Percentiles rank a stretch among this genome's conserved stretches.
phyloP scores from a whole-genome alignment of 1,140 invertebrate species.

The Myzus persicae region DNA sequence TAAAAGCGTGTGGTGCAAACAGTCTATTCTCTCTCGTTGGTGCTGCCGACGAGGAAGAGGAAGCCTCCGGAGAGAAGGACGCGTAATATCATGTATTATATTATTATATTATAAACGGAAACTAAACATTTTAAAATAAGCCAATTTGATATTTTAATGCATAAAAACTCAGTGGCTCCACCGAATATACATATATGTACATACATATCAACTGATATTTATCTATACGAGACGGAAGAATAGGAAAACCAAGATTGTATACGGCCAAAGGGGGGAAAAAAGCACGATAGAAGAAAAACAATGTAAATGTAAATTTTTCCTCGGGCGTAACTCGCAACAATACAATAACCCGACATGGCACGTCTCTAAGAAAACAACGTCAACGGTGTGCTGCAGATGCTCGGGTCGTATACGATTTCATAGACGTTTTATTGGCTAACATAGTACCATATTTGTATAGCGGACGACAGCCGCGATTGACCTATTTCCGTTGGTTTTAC shows the following conservation, averaged over 20 bases:
- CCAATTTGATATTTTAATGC: constrained; percentile 32
- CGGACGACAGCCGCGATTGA: background rate
- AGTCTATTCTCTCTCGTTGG: too few relatives aligned
- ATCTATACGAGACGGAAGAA: background rate
- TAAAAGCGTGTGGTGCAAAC: too few relatives aligned
- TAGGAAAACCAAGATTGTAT: background rate
- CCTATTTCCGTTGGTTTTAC: background rate
- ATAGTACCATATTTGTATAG: background rate
- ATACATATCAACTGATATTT: background rate
- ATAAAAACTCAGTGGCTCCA: background rate
- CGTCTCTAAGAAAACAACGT: background rate
- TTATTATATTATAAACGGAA: background rate
- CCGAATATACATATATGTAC: background rate
- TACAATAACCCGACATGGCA: background rate
- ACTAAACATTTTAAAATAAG: background rate
- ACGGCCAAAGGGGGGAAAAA: background rate
- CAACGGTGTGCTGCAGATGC: background rate
- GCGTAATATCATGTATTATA: background rate
- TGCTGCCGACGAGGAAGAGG: too few relatives aligned
- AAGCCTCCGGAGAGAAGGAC: background rate
- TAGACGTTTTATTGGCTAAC: background rate
- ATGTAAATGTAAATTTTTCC: constrained; percentile 12
- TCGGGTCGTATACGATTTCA: background rate
- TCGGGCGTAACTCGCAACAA: background rate
- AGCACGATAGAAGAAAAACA: background rate